Base-by-base conservation (phyloP, 2,888 invertebrate genomes). In the Fissipunctia ypsillon region DNA sequence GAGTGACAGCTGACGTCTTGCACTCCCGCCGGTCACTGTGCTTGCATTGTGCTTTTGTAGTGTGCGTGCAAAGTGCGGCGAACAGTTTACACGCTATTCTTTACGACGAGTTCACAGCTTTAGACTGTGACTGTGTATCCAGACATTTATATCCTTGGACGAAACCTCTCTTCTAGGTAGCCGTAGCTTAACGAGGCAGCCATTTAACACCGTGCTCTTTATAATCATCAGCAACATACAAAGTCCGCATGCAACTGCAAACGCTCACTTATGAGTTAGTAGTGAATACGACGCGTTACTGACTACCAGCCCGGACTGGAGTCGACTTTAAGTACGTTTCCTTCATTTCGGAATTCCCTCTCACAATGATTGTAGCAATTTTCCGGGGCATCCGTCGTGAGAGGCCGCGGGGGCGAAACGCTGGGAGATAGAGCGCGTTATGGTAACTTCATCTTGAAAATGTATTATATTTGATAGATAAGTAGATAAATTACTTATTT, bases 331-430 rank as follows among this genome's bases (percentile, higher is more conserved):
- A 93, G 94, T 93, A 94, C 92, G 89, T 93, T 95, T 95, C 95
- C 95, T 95, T 96, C 96, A 96, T 96, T 95, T 94, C 93, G 94
- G 90, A 91, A 95, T 95, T 94, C 95, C 91, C 93, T 92, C 95
- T 94, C 91, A 93, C 95, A 95, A 96, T 96, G 94, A 95, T 95
- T 95, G 96, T 95, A 95, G 95, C 96, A 96, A 96, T 96, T 95
- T 95, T 95, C 95, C 94, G 92, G 94, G 87, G 95, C 95, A 95
- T 95, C 95, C 95, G 95, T 95, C 95, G 93, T 92, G 93, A 92
- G 93, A 92, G 91, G 91, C 91, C 91, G 90, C 89, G 90, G 90
- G 91, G 90, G 90, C 83, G 87, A 80, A 85, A 85, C 89, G 50
- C 87, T 25, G 57, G 81, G 95, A 91, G 94, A 65, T 78, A 35